phyloP scores from a whole-genome alignment of 2,113 vertebrate species.

The Neogale vison region DNA sequence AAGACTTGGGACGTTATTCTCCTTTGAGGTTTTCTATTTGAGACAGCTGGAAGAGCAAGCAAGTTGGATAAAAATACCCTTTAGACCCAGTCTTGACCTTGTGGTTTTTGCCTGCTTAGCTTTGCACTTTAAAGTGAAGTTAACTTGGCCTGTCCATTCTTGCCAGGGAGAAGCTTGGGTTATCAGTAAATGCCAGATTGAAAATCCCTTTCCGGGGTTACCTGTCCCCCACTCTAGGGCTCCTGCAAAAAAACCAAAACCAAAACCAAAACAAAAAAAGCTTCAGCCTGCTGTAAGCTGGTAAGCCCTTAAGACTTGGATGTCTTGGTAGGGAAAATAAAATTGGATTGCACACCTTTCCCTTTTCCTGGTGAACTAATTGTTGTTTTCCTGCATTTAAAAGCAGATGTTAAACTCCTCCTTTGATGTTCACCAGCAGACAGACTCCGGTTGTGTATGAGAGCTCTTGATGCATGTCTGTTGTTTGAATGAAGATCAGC shows the following conservation, averaged over 20 bases:
- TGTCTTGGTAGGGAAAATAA: background rate
- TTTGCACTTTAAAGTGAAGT: background rate
- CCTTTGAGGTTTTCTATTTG: background rate
- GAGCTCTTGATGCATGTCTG: background rate
- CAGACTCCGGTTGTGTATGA: background rate
- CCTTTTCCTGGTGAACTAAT: conserved; percentile 30
- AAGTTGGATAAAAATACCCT: background rate
- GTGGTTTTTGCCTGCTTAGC: background rate
- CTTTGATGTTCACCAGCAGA: conserved; percentile 40
- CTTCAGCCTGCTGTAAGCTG: background rate
- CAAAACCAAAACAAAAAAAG: background rate
- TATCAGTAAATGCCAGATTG: background rate
- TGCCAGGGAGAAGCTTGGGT: background rate
- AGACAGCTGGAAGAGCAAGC: background rate
- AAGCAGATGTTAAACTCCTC: conserved; percentile 37
- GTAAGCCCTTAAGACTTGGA: conserved; percentile 25
- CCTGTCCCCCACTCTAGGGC: background rate
- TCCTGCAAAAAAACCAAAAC: background rate
- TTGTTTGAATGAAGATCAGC: conserved; percentile 51
- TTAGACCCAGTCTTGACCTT: background rate
- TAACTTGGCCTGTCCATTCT: background rate
- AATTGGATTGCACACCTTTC: background rate
- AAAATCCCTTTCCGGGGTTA: background rate
- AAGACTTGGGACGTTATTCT: background rate
- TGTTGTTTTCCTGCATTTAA: conserved; percentile 49